These are phyloP conservation scores for Conger conger DNA, from an alignment of 2,113 vertebrate genomes.

Conservation along the genomic window DNA sequence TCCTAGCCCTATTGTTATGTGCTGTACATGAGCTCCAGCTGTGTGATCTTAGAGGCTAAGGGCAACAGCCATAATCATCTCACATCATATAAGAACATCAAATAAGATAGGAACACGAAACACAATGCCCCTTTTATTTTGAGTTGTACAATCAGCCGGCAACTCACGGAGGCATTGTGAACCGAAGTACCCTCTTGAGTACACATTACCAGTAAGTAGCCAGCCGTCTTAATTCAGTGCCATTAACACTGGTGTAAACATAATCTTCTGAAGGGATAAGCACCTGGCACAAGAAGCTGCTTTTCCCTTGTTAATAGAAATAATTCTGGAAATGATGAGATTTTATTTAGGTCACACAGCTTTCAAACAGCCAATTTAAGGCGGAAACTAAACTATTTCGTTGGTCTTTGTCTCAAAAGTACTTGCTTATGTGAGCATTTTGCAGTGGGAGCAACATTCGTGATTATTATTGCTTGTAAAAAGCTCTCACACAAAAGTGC, in stretches of 20 bases:
- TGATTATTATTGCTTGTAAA: background rate
- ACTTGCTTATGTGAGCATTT: background rate
- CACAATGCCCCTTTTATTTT: background rate
- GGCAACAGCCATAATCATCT: background rate
- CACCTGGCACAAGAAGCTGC: background rate
- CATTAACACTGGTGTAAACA: background rate
- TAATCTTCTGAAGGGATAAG: background rate
- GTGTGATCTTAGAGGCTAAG: background rate
- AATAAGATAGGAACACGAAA: background rate
- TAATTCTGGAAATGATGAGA: background rate
- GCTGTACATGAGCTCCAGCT: background rate
- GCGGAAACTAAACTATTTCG: background rate
- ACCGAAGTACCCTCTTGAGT: background rate
- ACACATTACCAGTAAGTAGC: background rate
- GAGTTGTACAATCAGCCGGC: background rate
- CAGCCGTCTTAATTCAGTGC: constrained; percentile 12
- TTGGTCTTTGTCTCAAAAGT: background rate
- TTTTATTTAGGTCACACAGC: background rate
- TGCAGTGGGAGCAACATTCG: background rate
- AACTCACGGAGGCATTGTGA: background rate
- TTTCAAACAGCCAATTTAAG: background rate
- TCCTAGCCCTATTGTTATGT: background rate
- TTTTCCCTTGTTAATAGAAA: background rate
- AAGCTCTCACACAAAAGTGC: background rate
- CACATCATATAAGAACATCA: background rate